A percentile compares a stretch with the other conserved stretches of the same genome.
phyloP scores from a whole-genome alignment of 2,113 vertebrate genomes.

The Salvelinus sp. region DNA sequence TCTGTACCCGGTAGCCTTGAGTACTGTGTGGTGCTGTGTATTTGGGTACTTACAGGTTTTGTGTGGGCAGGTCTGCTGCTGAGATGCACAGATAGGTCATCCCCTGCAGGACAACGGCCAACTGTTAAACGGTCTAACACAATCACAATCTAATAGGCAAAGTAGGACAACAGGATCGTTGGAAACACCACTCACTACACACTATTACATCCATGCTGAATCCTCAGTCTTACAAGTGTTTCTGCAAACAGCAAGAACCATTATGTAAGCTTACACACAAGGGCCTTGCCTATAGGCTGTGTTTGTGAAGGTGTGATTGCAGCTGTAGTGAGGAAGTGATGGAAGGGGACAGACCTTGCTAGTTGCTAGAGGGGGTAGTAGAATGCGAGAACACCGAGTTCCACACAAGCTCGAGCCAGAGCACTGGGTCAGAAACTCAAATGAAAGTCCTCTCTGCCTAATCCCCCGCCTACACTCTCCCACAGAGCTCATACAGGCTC shows the following conservation, averaged over 20 bases:
- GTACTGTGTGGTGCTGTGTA: neutral
- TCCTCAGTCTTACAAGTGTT: neutral
- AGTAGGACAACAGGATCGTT: neutral
- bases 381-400: neutral
- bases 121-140: neutral
- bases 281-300: neutral
- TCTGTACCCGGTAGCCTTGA: neutral
- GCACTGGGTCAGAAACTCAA: neutral
- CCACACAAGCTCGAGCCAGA: neutral
- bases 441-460: neutral
- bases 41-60: slow-evolving; percentile 88
- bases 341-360: neutral
- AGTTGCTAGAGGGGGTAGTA: neutral
- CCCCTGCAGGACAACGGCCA: slow-evolving; percentile 74
- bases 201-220: slow-evolving; percentile 46
- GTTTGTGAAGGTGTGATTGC: neutral
- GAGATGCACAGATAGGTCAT: slow-evolving; percentile 96
- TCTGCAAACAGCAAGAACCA: no score
- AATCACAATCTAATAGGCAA: neutral
- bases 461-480: neutral
- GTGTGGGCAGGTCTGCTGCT: slow-evolving; percentile 89
- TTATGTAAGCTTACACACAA: neutral
- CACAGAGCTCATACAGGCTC: neutral
- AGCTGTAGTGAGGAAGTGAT: neutral
- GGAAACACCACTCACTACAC: slow-evolving; percentile 2